These are phyloP conservation scores for Phoxinus phoxinus DNA, from an alignment of 2,113 vertebrate species.

Conservation along the genomic window DNA sequence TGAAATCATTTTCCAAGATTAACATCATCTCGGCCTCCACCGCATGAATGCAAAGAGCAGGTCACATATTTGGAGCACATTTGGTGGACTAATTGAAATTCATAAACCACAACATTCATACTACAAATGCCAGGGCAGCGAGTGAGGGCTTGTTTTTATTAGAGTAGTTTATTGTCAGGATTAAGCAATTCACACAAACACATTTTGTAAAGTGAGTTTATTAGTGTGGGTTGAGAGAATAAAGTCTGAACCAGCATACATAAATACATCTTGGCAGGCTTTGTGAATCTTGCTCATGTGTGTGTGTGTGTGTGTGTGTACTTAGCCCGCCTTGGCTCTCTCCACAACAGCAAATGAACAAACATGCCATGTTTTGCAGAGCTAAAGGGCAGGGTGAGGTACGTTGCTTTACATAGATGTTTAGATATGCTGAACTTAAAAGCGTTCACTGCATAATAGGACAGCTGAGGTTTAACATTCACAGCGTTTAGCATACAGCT, in stretches of 20 bases:
- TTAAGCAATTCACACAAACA: conserved; percentile 31
- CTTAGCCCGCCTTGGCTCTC: background rate
- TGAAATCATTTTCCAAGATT: conserved; percentile 24
- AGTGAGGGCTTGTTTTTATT: conserved; percentile 23
- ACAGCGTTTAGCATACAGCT: conserved; percentile 13
- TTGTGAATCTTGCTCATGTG: conserved; percentile 48
- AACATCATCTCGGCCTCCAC: background rate
- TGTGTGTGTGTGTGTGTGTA: conserved; percentile 60
- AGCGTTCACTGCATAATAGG: conserved; percentile 9
- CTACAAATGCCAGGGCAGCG: conserved; percentile 22
- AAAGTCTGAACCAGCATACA: conserved; percentile 26
- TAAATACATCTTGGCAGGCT: conserved; percentile 29
- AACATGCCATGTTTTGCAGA: conserved; percentile 5
- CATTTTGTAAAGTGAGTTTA: conserved; percentile 36
- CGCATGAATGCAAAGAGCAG: background rate
- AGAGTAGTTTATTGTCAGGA: conserved; percentile 17
- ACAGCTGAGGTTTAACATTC: conserved; percentile 39
- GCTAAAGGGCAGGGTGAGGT: conserved; percentile 31
- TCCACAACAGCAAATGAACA: conserved; percentile 22
- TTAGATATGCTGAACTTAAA: conserved; percentile 62
- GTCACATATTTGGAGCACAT: conserved; percentile 2
- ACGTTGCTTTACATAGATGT: conserved; percentile 49
- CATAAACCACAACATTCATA: background rate
- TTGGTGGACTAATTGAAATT: conserved; percentile 24
- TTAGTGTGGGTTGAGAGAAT: conserved; percentile 38